A percentile compares a stretch with the other conserved stretches of the same genome.
Evolutionary conservation across 2,113 vertebrate genomes (phyloP).

Genomic region (Pungitius pungitius): DNA sequence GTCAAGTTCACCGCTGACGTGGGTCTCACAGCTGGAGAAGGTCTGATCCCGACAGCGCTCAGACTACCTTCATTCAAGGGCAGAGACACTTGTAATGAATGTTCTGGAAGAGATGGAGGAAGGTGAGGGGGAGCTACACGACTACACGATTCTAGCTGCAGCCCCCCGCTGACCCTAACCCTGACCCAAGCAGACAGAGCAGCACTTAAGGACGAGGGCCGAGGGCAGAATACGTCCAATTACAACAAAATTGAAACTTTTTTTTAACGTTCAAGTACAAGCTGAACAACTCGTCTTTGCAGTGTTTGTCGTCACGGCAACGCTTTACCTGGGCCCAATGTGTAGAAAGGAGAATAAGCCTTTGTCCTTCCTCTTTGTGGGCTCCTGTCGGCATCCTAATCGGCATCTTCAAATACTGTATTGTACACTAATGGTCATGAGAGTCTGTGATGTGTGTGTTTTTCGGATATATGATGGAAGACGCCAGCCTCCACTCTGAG

Average conservation of each 20-base stretch:
- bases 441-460: neutral
- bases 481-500: neutral
- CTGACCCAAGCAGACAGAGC: neutral
- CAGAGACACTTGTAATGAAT: conserved; percentile 19
- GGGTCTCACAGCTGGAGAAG: neutral
- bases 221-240: neutral
- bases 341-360: neutral
- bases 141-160: neutral
- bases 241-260: conserved; percentile 18
- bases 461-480: neutral
- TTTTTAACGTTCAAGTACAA: neutral
- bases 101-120: neutral
- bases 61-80: conserved; percentile 27
- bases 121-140: neutral
- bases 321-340: neutral
- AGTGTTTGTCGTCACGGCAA: conserved; percentile 40
- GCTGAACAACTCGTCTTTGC: neutral
- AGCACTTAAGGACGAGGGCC: neutral
- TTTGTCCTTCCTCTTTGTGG: neutral
- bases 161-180: neutral
- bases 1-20: neutral
- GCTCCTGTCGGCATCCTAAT: neutral
- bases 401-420: neutral
- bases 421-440: no score
- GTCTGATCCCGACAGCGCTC: conserved; percentile 21